Evolutionary conservation across 2,888 invertebrate genomes (phyloP), one percentile per base, ranked within the genome.

Genomic region (Lepidochrysops patricia): DNA sequence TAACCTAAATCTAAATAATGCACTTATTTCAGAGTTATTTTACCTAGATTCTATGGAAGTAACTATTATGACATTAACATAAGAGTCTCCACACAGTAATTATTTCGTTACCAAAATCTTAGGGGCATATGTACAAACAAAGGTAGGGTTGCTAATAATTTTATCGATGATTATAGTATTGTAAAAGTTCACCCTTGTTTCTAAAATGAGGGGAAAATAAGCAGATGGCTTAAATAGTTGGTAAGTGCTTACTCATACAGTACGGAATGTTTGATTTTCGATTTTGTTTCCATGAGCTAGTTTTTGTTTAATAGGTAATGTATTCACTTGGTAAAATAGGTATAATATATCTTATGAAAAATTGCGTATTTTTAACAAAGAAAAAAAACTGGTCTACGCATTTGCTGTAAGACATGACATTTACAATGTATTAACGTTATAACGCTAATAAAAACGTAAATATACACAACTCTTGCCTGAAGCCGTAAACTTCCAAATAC

Each of bases 361-460:
- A n/a, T n/a, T n/a, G n/a, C n/a, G n/a, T n/a, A n/a, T n/a, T n/a
- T n/a, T n/a, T n/a, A n/a, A n/a, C n/a, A n/a, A n/a, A n/a, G n/a
- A n/a, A n/a, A n/a, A n/a, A n/a, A n/a, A n/a, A n/a, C n/a, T n/a
- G n/a, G n/a, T n/a, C n/a, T n/a, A n/a, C n/a, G n/a, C n/a, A n/a
- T n/a, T n/a, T n/a, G n/a, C 29, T 5, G 7, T 7, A 7, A 12
- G 35, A 12, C 13, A 12, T 4, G 5, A 12, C 12, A 29, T 29
- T 29, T 9, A 32, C 19, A 32, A 29, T 29, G 27, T 54, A 32
- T 54, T 54, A 32, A 54, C 54, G 54, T 32, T 54, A 54, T 54
- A 32, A 4, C 54, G 29, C 54, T 32, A 54, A 54, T 54, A 54
- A 54, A 54, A 54, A 32, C 27, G 54, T 54, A 52, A 52, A 52